These are phyloP conservation scores for Australoheros facetus DNA, from an alignment of 2,797 vertebrate species.

Conservation along the genomic window DNA sequence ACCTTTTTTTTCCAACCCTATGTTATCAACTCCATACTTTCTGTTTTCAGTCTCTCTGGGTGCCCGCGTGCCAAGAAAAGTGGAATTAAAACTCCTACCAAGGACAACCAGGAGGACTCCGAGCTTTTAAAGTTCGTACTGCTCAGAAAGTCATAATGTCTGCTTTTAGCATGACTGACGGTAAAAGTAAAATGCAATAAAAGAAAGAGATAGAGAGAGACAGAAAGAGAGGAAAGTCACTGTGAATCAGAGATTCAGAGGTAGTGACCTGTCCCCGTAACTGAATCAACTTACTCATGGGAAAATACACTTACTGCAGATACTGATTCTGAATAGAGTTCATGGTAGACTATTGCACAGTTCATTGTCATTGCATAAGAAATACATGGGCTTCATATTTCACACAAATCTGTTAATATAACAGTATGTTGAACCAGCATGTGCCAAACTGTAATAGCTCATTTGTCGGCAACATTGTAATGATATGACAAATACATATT, in stretches of 20 bases:
- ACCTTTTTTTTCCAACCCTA: constrained; percentile 78
- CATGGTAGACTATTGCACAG: constrained; percentile 67
- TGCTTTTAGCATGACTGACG: constrained; percentile 79
- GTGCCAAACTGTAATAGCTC: constrained; percentile 16
- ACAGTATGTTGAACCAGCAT: constrained; percentile 35
- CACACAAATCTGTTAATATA: constrained; percentile 57
- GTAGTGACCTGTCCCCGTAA: constrained; percentile 59
- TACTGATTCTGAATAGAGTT: constrained; percentile 72
- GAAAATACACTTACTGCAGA: constrained; percentile 63
- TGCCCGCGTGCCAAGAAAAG: constrained; percentile 99
- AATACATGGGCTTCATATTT: constrained; percentile 59
- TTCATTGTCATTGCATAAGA: constrained; percentile 60
- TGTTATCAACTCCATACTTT: constrained; percentile 87
- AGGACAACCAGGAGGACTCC: constrained; percentile 98
- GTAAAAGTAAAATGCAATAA: constrained; percentile 75
- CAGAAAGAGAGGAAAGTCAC: constrained; percentile 48
- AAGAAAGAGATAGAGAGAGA: constrained; percentile 31
- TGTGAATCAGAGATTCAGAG: constrained; percentile 58
- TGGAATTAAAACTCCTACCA: constrained; percentile 96
- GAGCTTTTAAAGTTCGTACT: constrained; percentile 99
- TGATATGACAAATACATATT: constrained; percentile 21
- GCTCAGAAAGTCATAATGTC: constrained; percentile 80
- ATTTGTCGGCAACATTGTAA: constrained; percentile 21
- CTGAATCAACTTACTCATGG: constrained; percentile 59
- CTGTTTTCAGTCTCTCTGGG: constrained; percentile 97